Conservation (phyloP, 2,888 invertebrate species). For the Crematogaster levior region DNA sequence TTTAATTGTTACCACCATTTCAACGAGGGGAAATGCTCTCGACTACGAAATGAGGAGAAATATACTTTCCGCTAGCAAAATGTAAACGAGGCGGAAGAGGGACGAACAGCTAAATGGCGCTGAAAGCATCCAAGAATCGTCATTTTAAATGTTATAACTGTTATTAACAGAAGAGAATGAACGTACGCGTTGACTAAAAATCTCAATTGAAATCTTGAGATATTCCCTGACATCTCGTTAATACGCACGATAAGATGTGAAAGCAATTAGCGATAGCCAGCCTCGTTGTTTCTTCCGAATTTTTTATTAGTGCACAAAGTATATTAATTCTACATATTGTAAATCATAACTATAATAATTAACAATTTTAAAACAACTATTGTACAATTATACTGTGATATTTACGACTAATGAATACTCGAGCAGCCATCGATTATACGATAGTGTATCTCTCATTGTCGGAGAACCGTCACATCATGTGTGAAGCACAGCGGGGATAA, state of each 20-base stretch:
- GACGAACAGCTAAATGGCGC: slow-evolving; percentile 22
- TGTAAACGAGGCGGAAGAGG: slow-evolving; percentile 38
- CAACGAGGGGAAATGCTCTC: not conserved
- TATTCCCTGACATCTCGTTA: not conserved
- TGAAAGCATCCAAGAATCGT: slow-evolving; percentile 19
- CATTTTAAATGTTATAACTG: slow-evolving; percentile 37
- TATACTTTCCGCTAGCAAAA: slow-evolving; percentile 19
- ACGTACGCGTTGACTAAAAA: slow-evolving; percentile 17
- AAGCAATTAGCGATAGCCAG: not conserved
- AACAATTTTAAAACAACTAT: slow-evolving; percentile 4
- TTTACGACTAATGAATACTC: slow-evolving; percentile 23
- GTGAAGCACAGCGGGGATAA: slow-evolving; percentile 45
- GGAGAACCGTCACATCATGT: slow-evolving; percentile 21
- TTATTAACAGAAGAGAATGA: slow-evolving; percentile 29
- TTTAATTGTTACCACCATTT: slow-evolving; percentile 38
- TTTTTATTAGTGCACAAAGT: not conserved
- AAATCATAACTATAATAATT: not conserved
- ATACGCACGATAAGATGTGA: not conserved
- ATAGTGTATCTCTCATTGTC: slow-evolving; percentile 33
- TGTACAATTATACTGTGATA: not conserved
- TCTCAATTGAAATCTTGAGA: not conserved
- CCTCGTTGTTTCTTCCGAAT: not conserved
- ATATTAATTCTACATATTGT: not conserved
- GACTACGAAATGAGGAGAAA: slow-evolving; percentile 26
- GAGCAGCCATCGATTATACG: slow-evolving; percentile 31